phyloP scores from a whole-genome alignment of 2,888 invertebrate species.

The Ormyrus nitidulus region DNA sequence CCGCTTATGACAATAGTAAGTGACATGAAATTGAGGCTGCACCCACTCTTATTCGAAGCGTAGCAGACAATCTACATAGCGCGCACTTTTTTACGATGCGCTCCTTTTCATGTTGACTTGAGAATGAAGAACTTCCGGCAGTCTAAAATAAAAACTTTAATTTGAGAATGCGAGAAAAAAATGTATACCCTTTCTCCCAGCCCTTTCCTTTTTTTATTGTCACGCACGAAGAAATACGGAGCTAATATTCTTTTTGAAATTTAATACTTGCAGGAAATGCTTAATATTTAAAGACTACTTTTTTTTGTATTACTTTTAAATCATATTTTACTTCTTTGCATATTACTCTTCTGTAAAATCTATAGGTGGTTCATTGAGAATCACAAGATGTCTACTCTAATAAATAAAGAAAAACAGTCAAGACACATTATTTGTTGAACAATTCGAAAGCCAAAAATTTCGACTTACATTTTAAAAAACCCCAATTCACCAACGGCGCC shows the following conservation, averaged over 20 bases:
- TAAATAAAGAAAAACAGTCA: neutral
- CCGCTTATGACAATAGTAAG: too few relatives aligned
- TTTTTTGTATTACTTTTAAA: neutral
- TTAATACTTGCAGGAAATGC: conserved; percentile 7
- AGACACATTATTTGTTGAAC: too few relatives aligned
- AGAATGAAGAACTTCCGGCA: conserved; percentile 38
- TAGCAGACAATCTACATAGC: neutral
- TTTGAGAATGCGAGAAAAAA: conserved; percentile 26
- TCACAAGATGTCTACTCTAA: neutral
- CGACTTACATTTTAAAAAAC: too few relatives aligned
- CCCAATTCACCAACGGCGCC: too few relatives aligned
- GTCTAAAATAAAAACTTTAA: conserved; percentile 36
- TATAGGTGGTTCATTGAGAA: neutral
- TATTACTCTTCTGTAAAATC: neutral
- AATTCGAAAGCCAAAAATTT: too few relatives aligned
- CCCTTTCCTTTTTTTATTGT: conserved; percentile 8
- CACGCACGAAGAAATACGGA: neutral
- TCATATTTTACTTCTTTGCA: neutral
- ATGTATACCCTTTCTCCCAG: conserved; percentile 22
- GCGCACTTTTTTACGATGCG: neutral
- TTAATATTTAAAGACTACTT: neutral
- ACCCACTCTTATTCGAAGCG: conserved; percentile 1
- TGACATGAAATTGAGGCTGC: neutral
- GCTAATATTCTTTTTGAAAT: conserved; percentile 20
- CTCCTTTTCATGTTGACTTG: conserved; percentile 26